Percentiles rank a stretch among this genome's conserved stretches.
Conservation (phyloP, 2,888 invertebrate genomes). For the Salticus scenicus region DNA sequence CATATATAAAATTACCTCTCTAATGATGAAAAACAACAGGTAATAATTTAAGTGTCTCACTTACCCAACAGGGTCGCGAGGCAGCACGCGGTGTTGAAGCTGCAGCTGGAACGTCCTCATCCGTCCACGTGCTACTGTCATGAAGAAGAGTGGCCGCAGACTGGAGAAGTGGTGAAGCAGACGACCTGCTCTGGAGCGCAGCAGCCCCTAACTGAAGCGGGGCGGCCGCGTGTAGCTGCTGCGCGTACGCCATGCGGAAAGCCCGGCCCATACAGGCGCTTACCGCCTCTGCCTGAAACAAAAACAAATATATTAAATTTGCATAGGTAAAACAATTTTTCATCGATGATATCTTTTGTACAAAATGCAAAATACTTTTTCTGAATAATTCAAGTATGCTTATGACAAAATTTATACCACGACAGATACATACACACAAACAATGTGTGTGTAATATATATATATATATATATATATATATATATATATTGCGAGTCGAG, state of each 20-base stretch:
- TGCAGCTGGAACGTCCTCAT: slow-evolving; percentile 21
- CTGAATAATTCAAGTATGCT: too few relatives aligned
- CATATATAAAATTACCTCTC: too few relatives aligned
- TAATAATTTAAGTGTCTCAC: slow-evolving; percentile 7
- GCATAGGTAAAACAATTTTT: too few relatives aligned
- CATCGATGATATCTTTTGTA: too few relatives aligned
- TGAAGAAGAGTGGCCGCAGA: slow-evolving; percentile 19
- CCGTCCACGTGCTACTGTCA: slow-evolving; percentile 28
- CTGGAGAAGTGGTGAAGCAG: slow-evolving; percentile 31
- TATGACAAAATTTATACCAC: too few relatives aligned
- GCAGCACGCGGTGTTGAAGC: slow-evolving; percentile 29
- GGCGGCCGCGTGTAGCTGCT: slow-evolving; percentile 83
- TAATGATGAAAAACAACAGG: too few relatives aligned
- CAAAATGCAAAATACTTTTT: too few relatives aligned
- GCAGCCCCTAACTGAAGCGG: slow-evolving; percentile 75
- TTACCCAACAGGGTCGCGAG: slow-evolving; percentile 53
- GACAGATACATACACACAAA: too few relatives aligned
- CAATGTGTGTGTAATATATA: too few relatives aligned
- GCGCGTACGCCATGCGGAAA: slow-evolving; percentile 93
- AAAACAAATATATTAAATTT: too few relatives aligned
- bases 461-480: too few relatives aligned
- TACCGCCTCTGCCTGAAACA: slow-evolving; percentile 87
- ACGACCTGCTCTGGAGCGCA: slow-evolving; percentile 27
- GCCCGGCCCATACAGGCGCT: slow-evolving; percentile 92
- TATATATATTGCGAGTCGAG: too few relatives aligned